phyloP scores from a whole-genome alignment of 2,113 vertebrate species.

The Salvator merianae region DNA sequence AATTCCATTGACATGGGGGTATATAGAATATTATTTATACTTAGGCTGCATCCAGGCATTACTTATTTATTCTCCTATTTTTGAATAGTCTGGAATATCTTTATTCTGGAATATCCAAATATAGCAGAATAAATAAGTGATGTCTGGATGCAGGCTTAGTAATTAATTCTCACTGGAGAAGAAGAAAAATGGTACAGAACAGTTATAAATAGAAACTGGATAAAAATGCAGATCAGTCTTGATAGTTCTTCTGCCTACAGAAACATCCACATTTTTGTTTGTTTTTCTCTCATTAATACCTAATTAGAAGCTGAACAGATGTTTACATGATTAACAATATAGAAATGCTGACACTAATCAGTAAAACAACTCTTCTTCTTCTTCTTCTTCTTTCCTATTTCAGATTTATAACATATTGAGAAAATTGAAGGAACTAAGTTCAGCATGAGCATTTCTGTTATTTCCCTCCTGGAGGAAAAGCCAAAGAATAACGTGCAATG shows the following conservation, averaged over 20 bases:
- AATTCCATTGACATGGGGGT: not conserved
- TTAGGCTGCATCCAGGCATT: no score
- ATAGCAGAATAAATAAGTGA: no score
- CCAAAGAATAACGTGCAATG: not conserved
- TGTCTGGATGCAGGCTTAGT: no score
- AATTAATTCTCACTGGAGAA: not conserved
- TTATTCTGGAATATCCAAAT: no score
- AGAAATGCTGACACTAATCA: not conserved
- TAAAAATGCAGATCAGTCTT: not conserved
- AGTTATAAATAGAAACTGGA: not conserved
- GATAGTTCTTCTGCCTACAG: not conserved
- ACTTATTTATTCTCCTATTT: no score
- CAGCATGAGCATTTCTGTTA: not conserved
- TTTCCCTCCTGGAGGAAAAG: not conserved
- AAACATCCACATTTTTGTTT: not conserved
- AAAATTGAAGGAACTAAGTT: not conserved
- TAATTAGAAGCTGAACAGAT: constrained; percentile 13
- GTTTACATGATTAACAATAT: constrained; percentile 2
- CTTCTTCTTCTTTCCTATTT: not conserved
- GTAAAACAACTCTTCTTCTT: constrained; percentile 22
- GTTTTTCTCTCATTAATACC: constrained; percentile 8
- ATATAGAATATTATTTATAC: not conserved
- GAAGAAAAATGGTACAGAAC: not conserved
- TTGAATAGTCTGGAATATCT: no score
- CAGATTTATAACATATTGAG: not conserved